Percentiles rank a stretch among this genome's conserved stretches.
Conservation (phyloP, 2,888 invertebrate species). For the Parthenolecanium corni region DNA sequence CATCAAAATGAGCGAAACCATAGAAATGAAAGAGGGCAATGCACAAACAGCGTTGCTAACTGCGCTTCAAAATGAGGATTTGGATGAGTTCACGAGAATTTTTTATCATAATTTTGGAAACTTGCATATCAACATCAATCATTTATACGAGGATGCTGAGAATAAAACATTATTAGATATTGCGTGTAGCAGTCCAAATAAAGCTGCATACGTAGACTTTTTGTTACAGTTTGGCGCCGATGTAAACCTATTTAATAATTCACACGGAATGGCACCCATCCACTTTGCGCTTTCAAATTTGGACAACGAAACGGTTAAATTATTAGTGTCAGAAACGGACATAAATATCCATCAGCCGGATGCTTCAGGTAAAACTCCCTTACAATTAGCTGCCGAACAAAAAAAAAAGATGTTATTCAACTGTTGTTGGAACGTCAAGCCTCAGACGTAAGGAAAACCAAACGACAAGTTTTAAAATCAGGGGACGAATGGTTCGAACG, state of each 20-base stretch:
- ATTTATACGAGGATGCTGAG: too few relatives aligned
- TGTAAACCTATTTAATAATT: conserved; percentile 47
- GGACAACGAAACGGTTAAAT: conserved; percentile 42
- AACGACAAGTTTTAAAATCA: conserved; percentile 37
- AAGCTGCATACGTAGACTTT: conserved; percentile 45
- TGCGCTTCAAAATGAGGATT: too few relatives aligned
- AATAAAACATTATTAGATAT: too few relatives aligned
- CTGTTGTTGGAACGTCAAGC: conserved; percentile 36
- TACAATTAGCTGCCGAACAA: conserved; percentile 45
- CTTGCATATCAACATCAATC: too few relatives aligned
- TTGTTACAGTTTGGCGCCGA: conserved; percentile 51
- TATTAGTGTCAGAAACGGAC: conserved; percentile 37
- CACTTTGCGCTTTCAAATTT: conserved; percentile 52
- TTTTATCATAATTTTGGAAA: too few relatives aligned
- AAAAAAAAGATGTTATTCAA: conserved; percentile 37
- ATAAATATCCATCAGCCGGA: conserved; percentile 45
- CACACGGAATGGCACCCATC: conserved; percentile 49
- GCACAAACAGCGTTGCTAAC: too few relatives aligned
- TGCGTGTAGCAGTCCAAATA: conserved; percentile 44
- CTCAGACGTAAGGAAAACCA: conserved; percentile 36
- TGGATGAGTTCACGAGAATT: too few relatives aligned
- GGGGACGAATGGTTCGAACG: conserved; percentile 39
- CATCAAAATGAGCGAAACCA: too few relatives aligned
- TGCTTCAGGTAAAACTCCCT: conserved; percentile 44
- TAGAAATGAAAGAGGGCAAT: too few relatives aligned